Evolutionary conservation across 2,113 vertebrate species (phyloP).

Genomic region (Xiphias gladius): DNA sequence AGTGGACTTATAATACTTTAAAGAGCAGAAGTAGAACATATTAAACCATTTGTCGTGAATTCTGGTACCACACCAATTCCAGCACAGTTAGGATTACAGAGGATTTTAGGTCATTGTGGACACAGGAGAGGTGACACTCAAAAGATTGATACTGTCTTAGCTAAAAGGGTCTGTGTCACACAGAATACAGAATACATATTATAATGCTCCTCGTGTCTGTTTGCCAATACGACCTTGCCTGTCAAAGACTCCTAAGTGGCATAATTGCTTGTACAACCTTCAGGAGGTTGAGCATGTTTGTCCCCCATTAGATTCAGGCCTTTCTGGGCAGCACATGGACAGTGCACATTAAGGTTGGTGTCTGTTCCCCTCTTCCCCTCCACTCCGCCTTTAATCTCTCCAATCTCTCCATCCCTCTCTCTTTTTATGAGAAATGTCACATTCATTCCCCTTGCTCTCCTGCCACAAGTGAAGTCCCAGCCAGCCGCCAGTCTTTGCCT

Average conservation of each 20-base stretch:
- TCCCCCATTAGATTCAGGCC: slow-evolving; percentile 68
- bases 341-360: slow-evolving; percentile 36
- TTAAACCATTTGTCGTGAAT: slow-evolving; percentile 1
- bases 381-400: slow-evolving; percentile 27
- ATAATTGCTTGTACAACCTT: slow-evolving; percentile 80
- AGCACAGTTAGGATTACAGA: slow-evolving; percentile 12
- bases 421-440: slow-evolving; percentile 56
- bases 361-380: slow-evolving; percentile 33
- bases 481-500: slow-evolving; percentile 61
- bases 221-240: slow-evolving; percentile 79
- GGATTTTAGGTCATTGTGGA: slow-evolving; percentile 53
- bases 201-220: slow-evolving; percentile 76
- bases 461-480: slow-evolving; percentile 63
- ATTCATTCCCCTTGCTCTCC: slow-evolving; percentile 55
- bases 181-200: slow-evolving; percentile 74
- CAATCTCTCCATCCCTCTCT: slow-evolving; percentile 44
- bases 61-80: neutral
- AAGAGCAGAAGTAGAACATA: neutral
- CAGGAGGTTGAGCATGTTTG: slow-evolving; percentile 69
- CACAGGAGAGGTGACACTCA: slow-evolving; percentile 46
- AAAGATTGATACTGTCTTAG: slow-evolving; percentile 69
- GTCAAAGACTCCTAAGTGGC: slow-evolving; percentile 76
- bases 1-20: neutral
- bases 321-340: slow-evolving; percentile 62
- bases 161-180: slow-evolving; percentile 59